Conservation (phyloP, 2,113 vertebrate species). For the Phalacrocorax pelagicus region DNA sequence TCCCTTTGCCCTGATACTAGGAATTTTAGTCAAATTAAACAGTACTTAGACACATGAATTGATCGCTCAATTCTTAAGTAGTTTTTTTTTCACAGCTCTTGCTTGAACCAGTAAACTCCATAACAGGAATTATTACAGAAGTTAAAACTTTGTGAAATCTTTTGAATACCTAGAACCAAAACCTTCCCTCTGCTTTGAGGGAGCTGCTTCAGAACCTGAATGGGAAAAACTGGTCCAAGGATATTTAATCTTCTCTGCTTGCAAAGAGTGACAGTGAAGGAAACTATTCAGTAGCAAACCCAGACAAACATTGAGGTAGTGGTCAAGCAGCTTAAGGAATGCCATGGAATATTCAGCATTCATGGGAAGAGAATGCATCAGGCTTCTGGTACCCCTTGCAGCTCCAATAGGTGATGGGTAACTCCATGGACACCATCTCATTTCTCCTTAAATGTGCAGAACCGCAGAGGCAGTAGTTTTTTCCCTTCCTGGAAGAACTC, state of each 20-base stretch:
- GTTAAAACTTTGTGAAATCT: background rate
- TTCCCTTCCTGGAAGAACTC: background rate
- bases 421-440: background rate
- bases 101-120: background rate
- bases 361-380: background rate
- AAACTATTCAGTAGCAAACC: background rate
- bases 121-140: background rate
- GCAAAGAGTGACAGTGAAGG: background rate
- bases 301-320: background rate
- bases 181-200: background rate
- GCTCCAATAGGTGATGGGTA: background rate
- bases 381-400: background rate
- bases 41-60: background rate
- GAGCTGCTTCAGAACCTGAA: background rate
- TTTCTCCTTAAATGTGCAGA: background rate
- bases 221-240: background rate
- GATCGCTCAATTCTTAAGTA: fast-evolving
- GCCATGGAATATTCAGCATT: background rate
- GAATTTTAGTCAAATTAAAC: background rate
- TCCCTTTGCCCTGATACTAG: background rate
- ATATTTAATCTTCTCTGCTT: background rate
- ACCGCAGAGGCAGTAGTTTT: background rate
- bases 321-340: background rate
- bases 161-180: background rate
- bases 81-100: background rate